These are phyloP conservation scores for Medauroidea extradentata DNA, from an alignment of 1,140 invertebrate genomes.

Conservation along the genomic window DNA sequence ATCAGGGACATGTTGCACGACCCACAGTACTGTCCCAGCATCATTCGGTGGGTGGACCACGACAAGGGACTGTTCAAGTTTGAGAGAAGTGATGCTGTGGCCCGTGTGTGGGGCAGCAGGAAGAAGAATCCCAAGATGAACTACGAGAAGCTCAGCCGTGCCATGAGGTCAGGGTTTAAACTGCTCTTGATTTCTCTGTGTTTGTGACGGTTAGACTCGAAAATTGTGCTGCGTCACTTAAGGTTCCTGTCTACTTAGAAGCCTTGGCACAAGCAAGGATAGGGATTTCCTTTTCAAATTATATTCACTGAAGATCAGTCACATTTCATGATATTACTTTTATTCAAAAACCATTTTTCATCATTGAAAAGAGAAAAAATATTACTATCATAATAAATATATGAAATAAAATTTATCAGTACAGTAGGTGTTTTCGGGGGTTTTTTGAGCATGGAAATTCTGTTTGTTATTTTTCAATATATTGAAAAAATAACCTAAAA, in stretches of 20 bases:
- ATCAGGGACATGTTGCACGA: constrained; percentile 73
- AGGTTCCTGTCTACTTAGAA: not conserved
- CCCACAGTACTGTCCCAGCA: constrained; percentile 67
- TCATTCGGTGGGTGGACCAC: constrained; percentile 86
- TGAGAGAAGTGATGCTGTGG: constrained; percentile 84
- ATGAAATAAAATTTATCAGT: too few relatives aligned
- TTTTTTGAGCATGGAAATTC: too few relatives aligned
- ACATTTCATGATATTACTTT: too few relatives aligned
- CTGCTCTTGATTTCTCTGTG: too few relatives aligned
- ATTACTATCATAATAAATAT: too few relatives aligned
- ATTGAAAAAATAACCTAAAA: too few relatives aligned
- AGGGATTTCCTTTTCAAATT: not conserved
- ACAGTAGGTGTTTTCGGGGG: too few relatives aligned
- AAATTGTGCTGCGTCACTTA: not conserved
- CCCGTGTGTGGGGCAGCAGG: constrained; percentile 79
- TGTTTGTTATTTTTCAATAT: too few relatives aligned
- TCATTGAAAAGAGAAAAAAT: too few relatives aligned
- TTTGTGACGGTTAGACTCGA: not conserved
- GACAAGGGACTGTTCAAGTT: constrained; percentile 83
- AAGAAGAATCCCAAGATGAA: constrained; percentile 90
- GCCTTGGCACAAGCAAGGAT: not conserved
- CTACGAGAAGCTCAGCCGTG: constrained; percentile 88
- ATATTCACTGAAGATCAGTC: too few relatives aligned
- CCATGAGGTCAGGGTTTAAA: constrained; percentile 67
- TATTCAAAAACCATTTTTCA: too few relatives aligned